Evolutionary conservation across 2,888 invertebrate genomes (phyloP).

Genomic region (Caenorhabditis panamensis): DNA sequence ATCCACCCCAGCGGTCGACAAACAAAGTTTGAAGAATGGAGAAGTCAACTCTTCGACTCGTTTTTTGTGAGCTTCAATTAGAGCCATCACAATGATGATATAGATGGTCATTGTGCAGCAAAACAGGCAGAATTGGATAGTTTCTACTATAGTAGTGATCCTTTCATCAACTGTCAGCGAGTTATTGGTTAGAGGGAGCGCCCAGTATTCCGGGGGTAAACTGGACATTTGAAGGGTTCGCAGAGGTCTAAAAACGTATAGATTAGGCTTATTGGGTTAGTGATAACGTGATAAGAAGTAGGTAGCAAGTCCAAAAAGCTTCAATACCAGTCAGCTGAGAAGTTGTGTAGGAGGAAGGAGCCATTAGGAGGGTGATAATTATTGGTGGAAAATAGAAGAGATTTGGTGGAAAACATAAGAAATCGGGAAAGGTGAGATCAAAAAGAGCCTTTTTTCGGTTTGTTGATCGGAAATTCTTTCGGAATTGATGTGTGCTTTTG

Average conservation of each 20-base stretch:
- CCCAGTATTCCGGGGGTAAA: slow-evolving; percentile 23
- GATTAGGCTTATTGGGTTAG: too few relatives aligned
- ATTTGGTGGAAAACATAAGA: too few relatives aligned
- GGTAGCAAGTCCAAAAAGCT: too few relatives aligned
- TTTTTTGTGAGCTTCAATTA: slow-evolving; percentile 36
- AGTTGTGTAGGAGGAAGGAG: not conserved
- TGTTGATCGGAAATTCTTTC: not conserved
- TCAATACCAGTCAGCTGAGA: too few relatives aligned
- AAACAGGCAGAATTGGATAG: slow-evolving; percentile 28
- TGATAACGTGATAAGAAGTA: too few relatives aligned
- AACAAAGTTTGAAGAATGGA: slow-evolving; percentile 56
- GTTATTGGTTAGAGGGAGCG: slow-evolving; percentile 17
- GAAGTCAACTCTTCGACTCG: slow-evolving; percentile 43
- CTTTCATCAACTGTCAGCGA: slow-evolving; percentile 36
- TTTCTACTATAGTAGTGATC: slow-evolving; percentile 34
- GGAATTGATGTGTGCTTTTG: too few relatives aligned
- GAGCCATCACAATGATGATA: slow-evolving; percentile 22
- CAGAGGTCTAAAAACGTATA: not conserved
- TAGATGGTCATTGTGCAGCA: slow-evolving; percentile 53
- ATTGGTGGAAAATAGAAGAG: not conserved
- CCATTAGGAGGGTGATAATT: not conserved
- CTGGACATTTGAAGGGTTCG: not conserved
- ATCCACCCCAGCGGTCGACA: slow-evolving; percentile 47
- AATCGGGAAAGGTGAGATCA: not conserved
- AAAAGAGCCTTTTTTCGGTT: not conserved